Base-by-base conservation (phyloP, 2,888 invertebrate species). In the Drosophila quinaria region DNA sequence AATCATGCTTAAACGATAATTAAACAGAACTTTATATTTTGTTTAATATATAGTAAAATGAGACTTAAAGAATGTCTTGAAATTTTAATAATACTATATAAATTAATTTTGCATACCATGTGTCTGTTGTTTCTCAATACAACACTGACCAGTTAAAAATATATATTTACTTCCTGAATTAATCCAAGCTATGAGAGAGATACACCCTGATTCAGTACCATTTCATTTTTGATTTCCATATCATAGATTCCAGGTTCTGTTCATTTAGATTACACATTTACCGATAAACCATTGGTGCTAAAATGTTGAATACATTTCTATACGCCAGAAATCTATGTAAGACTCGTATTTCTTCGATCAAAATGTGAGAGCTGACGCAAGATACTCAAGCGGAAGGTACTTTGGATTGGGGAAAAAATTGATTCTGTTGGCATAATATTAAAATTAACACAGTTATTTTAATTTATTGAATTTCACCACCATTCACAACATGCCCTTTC, bases 401-500 rank as follows among this genome's bases (percentile, higher is more conserved):
- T 3, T 11, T 19, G 10, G 9, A 46, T 9, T 19, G 0, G 4
- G 17, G 13, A 13, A 47, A 50, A 19, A 19, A 17, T 35, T 5
- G n/a, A 35, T 35, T 19, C 8, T 39, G 19, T 47, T 49, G 9
- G 8, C 37, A 13, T 56, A 11, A 56, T 68, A 65, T 71, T 76
- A 67, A 84, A 85, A 85, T 85, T 87, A 86, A 87, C 86, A 83
- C 76, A 72, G 56, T 76, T 5, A 4, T 67, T 78, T 78, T 72
- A 54, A 75, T 83, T 78, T 61, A 55, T 71, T 70, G 25, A 63
- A 70, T 74, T 77, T 85, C 83, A 86, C 86, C 80, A 79, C 77
- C 87, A 87, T 87, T 87, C 81, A 84, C 81, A 85, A 80, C 82
- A 75, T 59, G 87, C 73, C 84, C 71, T 71, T 73, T 78, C 68